Conservation (phyloP, 2,113 vertebrate genomes). For the Sakesphorus luctuosus region DNA sequence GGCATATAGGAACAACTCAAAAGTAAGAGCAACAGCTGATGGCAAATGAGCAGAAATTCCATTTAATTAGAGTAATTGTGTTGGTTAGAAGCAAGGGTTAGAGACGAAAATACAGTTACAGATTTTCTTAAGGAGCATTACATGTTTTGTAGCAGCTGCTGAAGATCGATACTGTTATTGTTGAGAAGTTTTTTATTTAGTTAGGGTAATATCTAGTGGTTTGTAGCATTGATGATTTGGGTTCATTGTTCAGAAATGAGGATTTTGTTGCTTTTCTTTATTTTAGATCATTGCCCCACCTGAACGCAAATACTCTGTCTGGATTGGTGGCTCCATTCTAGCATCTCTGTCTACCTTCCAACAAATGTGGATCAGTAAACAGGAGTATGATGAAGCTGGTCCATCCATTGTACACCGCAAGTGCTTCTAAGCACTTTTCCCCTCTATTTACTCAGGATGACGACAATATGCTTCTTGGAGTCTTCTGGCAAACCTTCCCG, state of each 20-base stretch:
- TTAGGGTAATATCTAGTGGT: neutral
- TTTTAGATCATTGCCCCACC: constrained; percentile 90
- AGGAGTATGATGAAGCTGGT: constrained; percentile 92
- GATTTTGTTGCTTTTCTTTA: constrained; percentile 4
- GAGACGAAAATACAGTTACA: neutral
- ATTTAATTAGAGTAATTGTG: neutral
- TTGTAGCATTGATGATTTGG: neutral
- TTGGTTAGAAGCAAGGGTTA: neutral
- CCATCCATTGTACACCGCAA: constrained; percentile 95
- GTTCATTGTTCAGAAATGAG: neutral
- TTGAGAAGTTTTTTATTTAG: neutral
- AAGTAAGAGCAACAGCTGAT: neutral
- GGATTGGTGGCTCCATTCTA: constrained; percentile 86
- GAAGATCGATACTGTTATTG: neutral
- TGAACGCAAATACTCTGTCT: constrained; percentile 86
- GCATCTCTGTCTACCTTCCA: constrained; percentile 90
- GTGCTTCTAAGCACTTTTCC: constrained; percentile 84
- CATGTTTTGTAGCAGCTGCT: neutral
- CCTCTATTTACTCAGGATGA: constrained; percentile 72
- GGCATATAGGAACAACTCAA: neutral
- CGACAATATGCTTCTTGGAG: constrained; percentile 74
- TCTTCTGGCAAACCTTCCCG: constrained; percentile 68
- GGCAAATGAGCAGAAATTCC: neutral
- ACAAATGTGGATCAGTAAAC: constrained; percentile 98
- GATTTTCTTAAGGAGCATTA: neutral